Base-by-base conservation (phyloP, 1,140 invertebrate genomes). In the Tetramorium parvispinum region DNA sequence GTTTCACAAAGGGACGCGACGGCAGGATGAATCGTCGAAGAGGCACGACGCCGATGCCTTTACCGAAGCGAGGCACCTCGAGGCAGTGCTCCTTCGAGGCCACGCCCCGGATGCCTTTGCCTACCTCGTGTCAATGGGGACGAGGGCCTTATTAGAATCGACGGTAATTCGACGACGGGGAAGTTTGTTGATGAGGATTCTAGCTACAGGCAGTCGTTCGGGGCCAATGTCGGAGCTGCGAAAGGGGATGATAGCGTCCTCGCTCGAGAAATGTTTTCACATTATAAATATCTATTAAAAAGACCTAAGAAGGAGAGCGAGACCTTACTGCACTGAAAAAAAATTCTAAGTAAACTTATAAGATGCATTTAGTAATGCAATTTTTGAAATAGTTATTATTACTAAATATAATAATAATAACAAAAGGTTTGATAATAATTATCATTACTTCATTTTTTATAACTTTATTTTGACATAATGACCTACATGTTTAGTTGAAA, bases 181-280 rank as follows among this genome's bases (percentile, higher is more conserved):
- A 92, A 91, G 89, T 93, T 93, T 89, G 92, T 85, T 89, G 92
- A 93, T 93, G 91, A 93, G 90, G 85, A 91, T 90, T 88, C 83
- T 70, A 68, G 71, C 75, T 89, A 90, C 79, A 85, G 82, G 85
- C 86, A 88, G 85, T 85, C 46, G 82, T 88, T 71, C 68, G 85
- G 78, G 66, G 87, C 71, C 55, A 40, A 66, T 27, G 73, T 87
- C 81, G 75, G 27, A 81, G n/a, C 32, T 68, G 70, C 7, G 55
- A 32, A 57, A 51, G 13, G 21, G 16, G 32, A 85, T 57, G 49
- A 65, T 40, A 46, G 21, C 21, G 13, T 3, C n/a, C 40, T 59
- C 21, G 5, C 3, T 16, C 57, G 16, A 7, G 24, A 57, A 46
- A 73, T 73, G 27, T 10, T 43, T 82, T 21, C 3, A 46, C 24